Base-by-base conservation (phyloP, 2,888 invertebrate species). In the Amaurobius ferox region DNA sequence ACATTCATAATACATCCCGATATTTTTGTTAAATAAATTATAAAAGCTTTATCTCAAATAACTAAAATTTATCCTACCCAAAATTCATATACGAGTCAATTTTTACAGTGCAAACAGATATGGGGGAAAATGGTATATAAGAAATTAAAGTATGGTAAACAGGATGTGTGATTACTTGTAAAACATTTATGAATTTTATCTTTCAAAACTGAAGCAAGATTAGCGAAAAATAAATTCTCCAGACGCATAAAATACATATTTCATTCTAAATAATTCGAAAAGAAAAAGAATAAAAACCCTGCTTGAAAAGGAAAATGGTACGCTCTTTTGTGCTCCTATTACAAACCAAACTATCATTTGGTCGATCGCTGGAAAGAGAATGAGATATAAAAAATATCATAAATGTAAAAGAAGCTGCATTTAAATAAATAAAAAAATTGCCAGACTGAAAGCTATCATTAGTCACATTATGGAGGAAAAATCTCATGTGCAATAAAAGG, bases 401-500 rank as follows among this genome's bases (percentile, higher is more conserved):
- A 68, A 61, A 29, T 66, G 61, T 61, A 39, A 70, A 79, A 79
- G 29, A 19, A 29, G 7, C 28, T n/a, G 28, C 35, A 19, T 19
- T 30, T 26, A 40, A 79, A 62, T 35, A 79, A 70, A 70, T 19
- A 40, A 16, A 79, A 32, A 40, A 71, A 66, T 28, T 13, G 44
- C 29, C 19, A 28, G 68, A 44, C 77, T 40, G 61, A 61, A 70
- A 79, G 62, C 30, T 71, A 71, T 79, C 78, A 79, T 79, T 79
- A 79, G 71, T 61, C 29, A 29, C 70, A 71, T 64, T 61, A 64
- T 79, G 62, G 62, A 78, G 7, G 66, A 66, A n/a, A 66, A 64
- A 32, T 66, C 32, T 66, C 35, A 35, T n/a, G 35, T 19, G 35
- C n/a, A 66, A 30, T 35, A 66, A 66, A 66, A 32, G 66, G n/a